Evolutionary conservation across 2,113 vertebrate species (phyloP), one percentile per base, ranked within the genome.

Genomic region (Elephas maximus): DNA sequence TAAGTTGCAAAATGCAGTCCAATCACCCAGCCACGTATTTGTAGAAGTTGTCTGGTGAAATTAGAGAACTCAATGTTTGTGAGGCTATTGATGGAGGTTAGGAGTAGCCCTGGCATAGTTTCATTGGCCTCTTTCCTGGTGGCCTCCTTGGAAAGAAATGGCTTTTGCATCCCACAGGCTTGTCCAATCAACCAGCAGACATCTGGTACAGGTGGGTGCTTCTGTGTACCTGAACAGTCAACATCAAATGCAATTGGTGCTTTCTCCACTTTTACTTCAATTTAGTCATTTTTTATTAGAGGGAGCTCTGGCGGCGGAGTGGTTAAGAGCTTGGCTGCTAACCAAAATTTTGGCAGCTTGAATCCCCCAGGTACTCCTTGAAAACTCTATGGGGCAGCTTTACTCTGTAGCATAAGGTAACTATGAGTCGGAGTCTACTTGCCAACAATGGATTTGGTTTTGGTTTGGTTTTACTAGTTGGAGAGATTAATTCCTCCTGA

Each of bases 171-270:
- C 37, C 76, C 73, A 76, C 88, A 83, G 2, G 2, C 67, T 86
- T 78, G 62, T 73, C 67, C 62, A 63, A 67, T 85, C 65, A 95
- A 20, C 28, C 67, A 48, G 20, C 37, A 82, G 90, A 23, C 90
- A 86, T 89, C 79, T 95, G 83, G 73, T 60, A 41, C 62, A 93
- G 84, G 93, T 88, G 94, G 90, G 33, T 78, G 41, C 60, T 33
- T 7, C 57, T 2, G 23, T 37, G 9, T 73, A 86, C 84, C 84
- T 95, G 83, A 93, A 88, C 8, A 85, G 69, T 63, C 89, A 77
- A 4, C 20, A 81, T 17, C 81, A 80, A 89, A 53, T 8, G 60
- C 53, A 73, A 1, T 63, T 51, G 45, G 5, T 85, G 74, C 69
- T 74, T 84, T 30, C 48, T 88, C 30, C 44, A 86, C 33, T 63